These are phyloP conservation scores for Ciconia boyciana DNA, from an alignment of 2,113 vertebrate genomes.

Conservation along the genomic window DNA sequence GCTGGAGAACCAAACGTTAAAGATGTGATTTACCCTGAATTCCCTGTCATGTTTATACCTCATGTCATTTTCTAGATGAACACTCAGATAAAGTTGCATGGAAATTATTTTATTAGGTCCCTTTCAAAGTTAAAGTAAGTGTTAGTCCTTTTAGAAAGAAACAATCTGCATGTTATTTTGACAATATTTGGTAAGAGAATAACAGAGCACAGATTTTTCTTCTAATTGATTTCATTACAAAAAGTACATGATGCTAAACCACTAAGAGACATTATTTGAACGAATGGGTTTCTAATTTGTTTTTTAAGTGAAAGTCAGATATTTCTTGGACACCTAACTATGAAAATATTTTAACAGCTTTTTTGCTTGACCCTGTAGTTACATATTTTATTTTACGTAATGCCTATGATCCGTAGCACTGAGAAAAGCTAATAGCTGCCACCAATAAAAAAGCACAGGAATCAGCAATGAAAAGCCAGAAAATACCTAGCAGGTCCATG, in stretches of 20 bases:
- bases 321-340: neutral
- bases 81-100: neutral
- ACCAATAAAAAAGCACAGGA: neutral
- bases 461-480: neutral
- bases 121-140: neutral
- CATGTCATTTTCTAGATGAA: neutral
- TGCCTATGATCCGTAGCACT: rapidly evolving
- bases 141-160: neutral
- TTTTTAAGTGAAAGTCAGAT: neutral
- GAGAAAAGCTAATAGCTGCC: neutral
- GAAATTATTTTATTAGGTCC: neutral
- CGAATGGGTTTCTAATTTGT: neutral
- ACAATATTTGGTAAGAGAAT: neutral
- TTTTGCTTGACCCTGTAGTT: neutral
- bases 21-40: neutral
- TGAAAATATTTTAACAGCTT: neutral
- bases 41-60: neutral
- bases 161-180: neutral
- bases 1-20: neutral
- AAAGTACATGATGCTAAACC: neutral
- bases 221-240: neutral
- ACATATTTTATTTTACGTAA: neutral
- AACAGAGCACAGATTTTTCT: neutral
- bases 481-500: neutral
- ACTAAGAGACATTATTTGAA: neutral